Conservation (phyloP, 2,113 vertebrate genomes). For the Burhinus oedicnemus region DNA sequence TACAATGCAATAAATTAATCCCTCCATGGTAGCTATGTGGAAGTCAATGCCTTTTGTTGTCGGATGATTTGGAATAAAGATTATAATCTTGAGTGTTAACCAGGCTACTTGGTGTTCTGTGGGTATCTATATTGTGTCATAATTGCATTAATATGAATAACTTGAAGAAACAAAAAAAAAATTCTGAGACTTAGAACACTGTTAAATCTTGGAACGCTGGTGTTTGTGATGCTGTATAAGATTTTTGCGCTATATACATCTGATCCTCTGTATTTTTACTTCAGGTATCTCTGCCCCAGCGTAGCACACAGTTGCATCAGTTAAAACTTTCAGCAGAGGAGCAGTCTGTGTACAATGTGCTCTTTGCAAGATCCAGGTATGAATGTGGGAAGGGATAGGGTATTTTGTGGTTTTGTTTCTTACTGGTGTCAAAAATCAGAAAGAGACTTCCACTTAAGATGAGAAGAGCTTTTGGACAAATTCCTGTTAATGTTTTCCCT, state of each 20-base stretch:
- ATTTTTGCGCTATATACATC: background rate
- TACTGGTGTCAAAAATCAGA: background rate
- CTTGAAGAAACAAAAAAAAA: background rate
- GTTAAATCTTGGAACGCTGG: background rate
- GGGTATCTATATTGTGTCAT: background rate
- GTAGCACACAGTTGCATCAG: constrained; percentile 79
- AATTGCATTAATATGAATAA: background rate
- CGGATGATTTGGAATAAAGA: background rate
- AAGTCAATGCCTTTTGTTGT: background rate
- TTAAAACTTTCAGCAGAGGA: constrained; percentile 89
- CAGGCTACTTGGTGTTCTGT: background rate
- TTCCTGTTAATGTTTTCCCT: background rate
- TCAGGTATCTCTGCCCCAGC: constrained; percentile 87
- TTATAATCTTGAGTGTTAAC: background rate
- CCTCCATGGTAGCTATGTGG: background rate
- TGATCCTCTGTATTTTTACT: background rate
- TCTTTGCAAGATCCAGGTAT: constrained; percentile 91
- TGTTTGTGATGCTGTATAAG: background rate
- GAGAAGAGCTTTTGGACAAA: background rate
- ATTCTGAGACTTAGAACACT: background rate
- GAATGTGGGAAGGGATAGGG: background rate
- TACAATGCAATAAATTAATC: background rate
- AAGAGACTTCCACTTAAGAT: background rate
- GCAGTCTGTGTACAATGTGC: constrained; percentile 86
- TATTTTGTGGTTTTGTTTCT: background rate